Evolutionary conservation across 2,797 vertebrate genomes (phyloP), one percentile per base, ranked within the genome.

Genomic region (Intellagama lesueurii): DNA sequence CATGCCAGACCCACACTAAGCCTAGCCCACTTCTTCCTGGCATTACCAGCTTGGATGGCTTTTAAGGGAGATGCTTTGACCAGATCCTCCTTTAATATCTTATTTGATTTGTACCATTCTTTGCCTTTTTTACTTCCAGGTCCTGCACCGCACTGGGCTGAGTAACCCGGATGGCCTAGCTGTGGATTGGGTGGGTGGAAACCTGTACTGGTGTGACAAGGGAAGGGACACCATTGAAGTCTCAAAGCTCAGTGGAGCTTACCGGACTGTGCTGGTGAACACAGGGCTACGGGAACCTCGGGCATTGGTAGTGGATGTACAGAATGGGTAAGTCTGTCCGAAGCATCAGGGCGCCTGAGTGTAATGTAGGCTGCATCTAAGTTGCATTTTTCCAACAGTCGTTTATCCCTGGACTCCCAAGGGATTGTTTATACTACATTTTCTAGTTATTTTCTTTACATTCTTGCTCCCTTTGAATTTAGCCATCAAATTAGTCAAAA

Each of bases 131-230:
- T 68, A 3, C 32, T 86, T 86, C 0, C 93, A 99, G 99, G 98
- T 99, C 87, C 97, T 99, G 85, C 99, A 99, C 96, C 98, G 99
- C 88, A 99, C 99, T 0, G 98, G 98, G 76, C 97, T 99, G 91
- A 99, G 98, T 94, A 99, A 99, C 95, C 99, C 99, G 0, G 99
- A 99, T 0, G 99, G 99, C 47, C 96, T 99, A 95, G 99, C 99
- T 0, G 99, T 99, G 93, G 99, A 99, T 96, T 99, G 99, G 99
- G 98, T 99, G 17, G 99, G 98, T 0, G 98, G 98, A 60, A 99
- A 99, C 96, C 95, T 99, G 66, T 99, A 99, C 96, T 99, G 99
- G 99, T 99, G 99, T 5, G 99, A 99, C 96, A 99, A 99, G 94
- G 99, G 99, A 49, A 95, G 99, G 35, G 99, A 99, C 94, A 99